A percentile compares a stretch with the other conserved stretches of the same genome.
Conservation (phyloP, 2,113 vertebrate genomes). For the Loxodonta africana region DNA sequence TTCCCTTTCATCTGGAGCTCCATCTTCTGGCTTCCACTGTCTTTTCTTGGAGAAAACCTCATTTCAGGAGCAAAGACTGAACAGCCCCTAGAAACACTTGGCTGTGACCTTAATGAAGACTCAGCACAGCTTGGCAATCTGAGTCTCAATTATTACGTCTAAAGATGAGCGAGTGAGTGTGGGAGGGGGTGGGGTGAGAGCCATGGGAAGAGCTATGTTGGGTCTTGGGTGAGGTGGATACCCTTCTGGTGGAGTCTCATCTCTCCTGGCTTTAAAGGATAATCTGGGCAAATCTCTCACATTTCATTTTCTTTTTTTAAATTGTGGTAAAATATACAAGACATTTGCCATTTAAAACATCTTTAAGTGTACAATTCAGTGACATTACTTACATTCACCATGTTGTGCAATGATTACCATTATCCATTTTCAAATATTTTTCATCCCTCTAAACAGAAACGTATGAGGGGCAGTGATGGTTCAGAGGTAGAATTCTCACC, state of each 20-base stretch:
- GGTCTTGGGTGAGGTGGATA: background rate
- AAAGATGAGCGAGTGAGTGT: rapidly evolving
- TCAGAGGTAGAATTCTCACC: background rate
- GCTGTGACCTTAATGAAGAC: background rate
- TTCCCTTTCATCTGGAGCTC: background rate
- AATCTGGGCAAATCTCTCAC: background rate
- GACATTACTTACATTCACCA: background rate
- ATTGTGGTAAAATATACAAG: too few species aligned
- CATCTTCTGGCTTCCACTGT: background rate
- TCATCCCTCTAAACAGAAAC: background rate
- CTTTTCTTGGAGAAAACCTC: background rate
- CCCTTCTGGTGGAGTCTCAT: rapidly evolving
- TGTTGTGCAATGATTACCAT: background rate
- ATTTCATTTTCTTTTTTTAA: background rate
- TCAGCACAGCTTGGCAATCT: background rate
- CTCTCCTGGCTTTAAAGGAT: background rate
- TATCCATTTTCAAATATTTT: background rate
- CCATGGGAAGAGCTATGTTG: rapidly evolving
- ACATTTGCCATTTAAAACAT: too few species aligned
- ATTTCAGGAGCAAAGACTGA: background rate
- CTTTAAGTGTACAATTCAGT: background rate
- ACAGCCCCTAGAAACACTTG: too few species aligned
- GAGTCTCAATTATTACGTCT: background rate
- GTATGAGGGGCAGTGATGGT: background rate
- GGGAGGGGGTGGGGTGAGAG: background rate